Conservation (phyloP, 2,797 vertebrate genomes). For the Ptychadena robeensis region DNA sequence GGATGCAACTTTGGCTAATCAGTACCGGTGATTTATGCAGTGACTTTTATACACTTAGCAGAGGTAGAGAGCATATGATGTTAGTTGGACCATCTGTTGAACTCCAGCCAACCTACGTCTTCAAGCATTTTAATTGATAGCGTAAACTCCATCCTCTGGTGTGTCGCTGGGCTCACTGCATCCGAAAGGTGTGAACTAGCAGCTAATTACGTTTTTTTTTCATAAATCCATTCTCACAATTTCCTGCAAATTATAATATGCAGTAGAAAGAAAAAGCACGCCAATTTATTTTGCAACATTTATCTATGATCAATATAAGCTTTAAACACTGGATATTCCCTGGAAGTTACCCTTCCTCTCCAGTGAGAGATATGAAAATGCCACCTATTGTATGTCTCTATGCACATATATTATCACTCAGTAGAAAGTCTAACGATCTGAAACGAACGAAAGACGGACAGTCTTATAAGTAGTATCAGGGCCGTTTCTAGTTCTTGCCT, state of each 20-base stretch:
- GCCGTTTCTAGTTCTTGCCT: no score
- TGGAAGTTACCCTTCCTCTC: no score
- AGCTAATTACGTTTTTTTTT: background rate
- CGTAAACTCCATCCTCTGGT: background rate
- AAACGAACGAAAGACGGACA: no score
- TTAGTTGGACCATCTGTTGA: slow-evolving; percentile 12
- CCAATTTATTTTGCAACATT: background rate
- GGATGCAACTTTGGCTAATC: no score
- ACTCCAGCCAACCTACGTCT: background rate
- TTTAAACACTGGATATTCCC: background rate
- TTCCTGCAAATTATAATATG: background rate
- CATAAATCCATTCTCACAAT: background rate
- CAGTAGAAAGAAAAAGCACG: background rate
- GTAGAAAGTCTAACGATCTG: no score
- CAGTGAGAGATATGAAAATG: no score
- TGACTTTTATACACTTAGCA: background rate
- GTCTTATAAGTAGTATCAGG: no score
- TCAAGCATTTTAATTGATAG: background rate
- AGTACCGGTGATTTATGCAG: background rate
- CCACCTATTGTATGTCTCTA: no score
- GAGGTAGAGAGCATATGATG: slow-evolving; percentile 5
- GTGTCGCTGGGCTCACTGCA: background rate
- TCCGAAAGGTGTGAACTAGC: background rate
- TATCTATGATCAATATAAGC: background rate
- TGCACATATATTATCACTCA: no score